Evolutionary conservation across 2,888 invertebrate genomes (phyloP).

Genomic region (Cheilosia vernalis): DNA sequence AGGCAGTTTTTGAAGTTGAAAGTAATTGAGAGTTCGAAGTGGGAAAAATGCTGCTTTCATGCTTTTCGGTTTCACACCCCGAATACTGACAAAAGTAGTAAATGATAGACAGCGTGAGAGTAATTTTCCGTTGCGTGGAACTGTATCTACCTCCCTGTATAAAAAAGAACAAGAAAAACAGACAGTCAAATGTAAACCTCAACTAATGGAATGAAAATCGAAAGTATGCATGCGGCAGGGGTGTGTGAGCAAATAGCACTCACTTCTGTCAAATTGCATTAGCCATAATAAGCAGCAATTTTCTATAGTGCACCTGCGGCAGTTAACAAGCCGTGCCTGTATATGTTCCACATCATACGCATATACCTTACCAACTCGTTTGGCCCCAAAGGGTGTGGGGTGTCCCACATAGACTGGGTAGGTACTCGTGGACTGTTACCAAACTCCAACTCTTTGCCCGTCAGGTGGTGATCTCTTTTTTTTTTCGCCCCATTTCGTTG

Average conservation of each 20-base stretch:
- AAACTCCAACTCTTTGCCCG: slow-evolving; percentile 34
- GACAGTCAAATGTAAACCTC: too few relatives aligned
- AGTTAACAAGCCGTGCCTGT: not conserved
- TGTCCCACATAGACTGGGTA: not conserved
- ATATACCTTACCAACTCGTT: not conserved
- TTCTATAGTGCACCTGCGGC: slow-evolving; percentile 27
- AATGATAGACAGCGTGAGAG: too few relatives aligned
- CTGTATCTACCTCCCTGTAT: too few relatives aligned
- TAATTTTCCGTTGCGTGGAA: too few relatives aligned
- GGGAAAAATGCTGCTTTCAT: too few relatives aligned
- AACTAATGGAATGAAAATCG: slow-evolving; percentile 4
- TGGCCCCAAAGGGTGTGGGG: slow-evolving; percentile 4
- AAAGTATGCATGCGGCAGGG: not conserved
- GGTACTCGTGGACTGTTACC: not conserved
- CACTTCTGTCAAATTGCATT: slow-evolving; percentile 12
- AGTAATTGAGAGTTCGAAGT: too few relatives aligned
- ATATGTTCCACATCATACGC: slow-evolving; percentile 1
- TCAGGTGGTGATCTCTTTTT: slow-evolving; percentile 39
- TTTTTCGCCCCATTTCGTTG: slow-evolving; percentile 9
- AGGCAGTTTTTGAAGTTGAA: too few relatives aligned
- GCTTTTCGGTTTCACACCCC: too few relatives aligned
- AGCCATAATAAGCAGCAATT: not conserved
- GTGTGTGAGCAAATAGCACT: slow-evolving; percentile 4
- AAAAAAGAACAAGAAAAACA: too few relatives aligned
- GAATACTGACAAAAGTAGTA: too few relatives aligned